Evolutionary conservation across 2,888 invertebrate species (phyloP), one percentile per base, ranked within the genome.

Genomic region (Drosophila macrospina): DNA sequence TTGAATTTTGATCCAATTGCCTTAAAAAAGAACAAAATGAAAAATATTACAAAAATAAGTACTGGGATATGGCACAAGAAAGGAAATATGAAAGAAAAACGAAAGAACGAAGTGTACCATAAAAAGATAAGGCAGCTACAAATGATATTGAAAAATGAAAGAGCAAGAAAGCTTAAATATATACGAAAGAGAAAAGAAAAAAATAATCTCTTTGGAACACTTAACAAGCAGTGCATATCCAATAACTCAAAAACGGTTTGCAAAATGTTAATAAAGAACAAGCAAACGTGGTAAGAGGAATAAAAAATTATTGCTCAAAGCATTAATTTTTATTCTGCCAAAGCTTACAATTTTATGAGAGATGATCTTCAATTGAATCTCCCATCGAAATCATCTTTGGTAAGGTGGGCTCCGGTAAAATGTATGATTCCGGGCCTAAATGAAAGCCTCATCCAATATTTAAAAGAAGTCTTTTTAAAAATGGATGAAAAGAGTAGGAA

Each of bases 221-320:
- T n/a, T n/a, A n/a, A n/a, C n/a, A n/a, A n/a, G n/a, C n/a, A 5
- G 5, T 42, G 24, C 5, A 24, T 20, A n/a, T 42, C 16, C 10
- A 20, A 20, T 2, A n/a, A 7, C 24, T 24, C 3, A 42, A 26
- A 20, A 1, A 20, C 20, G 20, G 20, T 20, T 20, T 20, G 24
- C 11, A 34, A 48, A 6, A 6, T 26, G 26, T 26, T 26, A 26
- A 26, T 26, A 26, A 41, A 24, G n/a, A 41, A 41, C 5, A 24
- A n/a, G 5, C 11, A 41, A n/a, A 11, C 16, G 10, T 41, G 41
- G 41, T 10, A 54, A 13, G 54, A 41, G 24, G 42, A 54, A 8
- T 32, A 42, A n/a, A 54, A 20, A 42, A n/a, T 42, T 20, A 32
- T 42, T 32, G 34, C 54, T 20, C 42, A 42, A 32, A 54, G 32